phyloP scores from a whole-genome alignment of 2,888 invertebrate genomes.

The Parochlus steinenii region DNA sequence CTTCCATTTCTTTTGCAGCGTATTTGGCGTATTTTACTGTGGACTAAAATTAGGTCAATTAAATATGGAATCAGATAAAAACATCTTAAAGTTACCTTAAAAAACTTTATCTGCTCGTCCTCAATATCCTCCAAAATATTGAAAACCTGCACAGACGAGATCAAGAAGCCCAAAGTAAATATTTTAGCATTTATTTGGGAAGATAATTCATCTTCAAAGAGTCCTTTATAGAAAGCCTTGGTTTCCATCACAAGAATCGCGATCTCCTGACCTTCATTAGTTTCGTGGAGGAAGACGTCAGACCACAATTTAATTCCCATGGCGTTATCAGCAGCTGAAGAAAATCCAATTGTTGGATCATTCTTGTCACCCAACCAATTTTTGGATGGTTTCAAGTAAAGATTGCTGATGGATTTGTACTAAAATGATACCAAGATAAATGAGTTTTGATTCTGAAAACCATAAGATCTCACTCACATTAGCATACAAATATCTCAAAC shows the following conservation, averaged over 20 bases:
- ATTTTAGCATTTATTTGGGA: slow-evolving; percentile 11
- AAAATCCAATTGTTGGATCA: slow-evolving; percentile 9
- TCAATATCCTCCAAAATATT: slow-evolving; percentile 10
- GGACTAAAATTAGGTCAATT: slow-evolving; percentile 11
- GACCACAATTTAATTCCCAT: slow-evolving; percentile 13
- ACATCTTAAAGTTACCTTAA: neutral
- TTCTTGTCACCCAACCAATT: slow-evolving; percentile 10
- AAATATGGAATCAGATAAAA: too few species aligned
- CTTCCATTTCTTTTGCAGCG: neutral
- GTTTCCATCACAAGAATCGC: slow-evolving; percentile 12
- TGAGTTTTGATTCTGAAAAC: too few species aligned
- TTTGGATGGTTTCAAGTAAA: neutral
- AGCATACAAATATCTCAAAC: slow-evolving; percentile 9
- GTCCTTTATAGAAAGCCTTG: slow-evolving; percentile 9
- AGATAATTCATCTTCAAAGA: slow-evolving; percentile 11
- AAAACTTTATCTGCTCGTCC: slow-evolving; percentile 9
- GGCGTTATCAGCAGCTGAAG: slow-evolving; percentile 9
- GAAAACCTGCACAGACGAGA: slow-evolving; percentile 11
- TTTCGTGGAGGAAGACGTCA: slow-evolving; percentile 9
- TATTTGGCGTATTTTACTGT: slow-evolving; percentile 9
- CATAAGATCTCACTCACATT: too few species aligned
- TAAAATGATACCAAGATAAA: slow-evolving; percentile 5
- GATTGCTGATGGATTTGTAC: slow-evolving; percentile 8
- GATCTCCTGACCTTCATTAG: slow-evolving; percentile 9
- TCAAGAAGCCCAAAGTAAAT: slow-evolving; percentile 9